Evolutionary conservation across 2,113 vertebrate species (phyloP).

Genomic region (Dasypus novemcinctus): DNA sequence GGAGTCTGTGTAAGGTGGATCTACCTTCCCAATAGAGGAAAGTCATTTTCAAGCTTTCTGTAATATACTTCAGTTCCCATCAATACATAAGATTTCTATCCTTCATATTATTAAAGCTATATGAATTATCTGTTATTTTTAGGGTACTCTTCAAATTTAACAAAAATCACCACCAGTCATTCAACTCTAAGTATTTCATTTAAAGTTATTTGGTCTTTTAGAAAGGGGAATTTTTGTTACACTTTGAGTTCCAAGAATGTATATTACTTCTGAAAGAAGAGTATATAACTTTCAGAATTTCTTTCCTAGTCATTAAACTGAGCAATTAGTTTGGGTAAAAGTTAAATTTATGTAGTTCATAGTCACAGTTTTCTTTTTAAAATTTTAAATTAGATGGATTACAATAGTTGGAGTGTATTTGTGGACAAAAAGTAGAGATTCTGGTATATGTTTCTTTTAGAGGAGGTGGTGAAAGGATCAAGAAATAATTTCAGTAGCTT

Average conservation of each 20-base stretch:
- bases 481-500: neutral
- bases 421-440: neutral
- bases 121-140: neutral
- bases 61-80: neutral
- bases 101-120: neutral
- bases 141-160: neutral
- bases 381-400: neutral
- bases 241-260: neutral
- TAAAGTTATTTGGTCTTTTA: neutral
- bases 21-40: neutral
- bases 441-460: neutral
- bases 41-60: neutral
- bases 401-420: neutral
- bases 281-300: neutral
- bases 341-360: neutral
- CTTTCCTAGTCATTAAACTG: constrained; percentile 1
- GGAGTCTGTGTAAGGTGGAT: neutral
- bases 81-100: neutral
- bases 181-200: neutral
- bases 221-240: neutral
- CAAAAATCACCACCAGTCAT: neutral
- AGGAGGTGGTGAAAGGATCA: neutral
- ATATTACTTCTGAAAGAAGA: neutral
- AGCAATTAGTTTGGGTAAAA: neutral
- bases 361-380: neutral